Base-by-base conservation (phyloP, 1,140 invertebrate genomes). In the Plodia interpunctella region DNA sequence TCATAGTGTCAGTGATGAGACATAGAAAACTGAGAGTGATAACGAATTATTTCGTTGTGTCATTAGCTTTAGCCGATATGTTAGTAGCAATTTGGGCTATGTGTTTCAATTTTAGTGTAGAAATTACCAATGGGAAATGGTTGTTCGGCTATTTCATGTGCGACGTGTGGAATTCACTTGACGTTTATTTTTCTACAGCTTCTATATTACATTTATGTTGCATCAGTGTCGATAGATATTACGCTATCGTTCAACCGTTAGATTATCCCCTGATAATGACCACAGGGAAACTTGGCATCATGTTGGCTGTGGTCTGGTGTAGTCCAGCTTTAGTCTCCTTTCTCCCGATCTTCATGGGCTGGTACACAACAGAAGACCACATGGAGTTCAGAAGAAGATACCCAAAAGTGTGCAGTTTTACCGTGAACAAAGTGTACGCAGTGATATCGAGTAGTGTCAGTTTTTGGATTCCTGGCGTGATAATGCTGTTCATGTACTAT, bases 41-140 rank as follows among this genome's bases (percentile, higher is more conserved):
- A 59, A 98, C 97, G n/a, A 98, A 98, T 87, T 98, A 97, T 80
- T 98, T 98, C 87, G 96, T 98, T 25, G 97, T 98, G 5, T 98
- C 97, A 0, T 85, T 98, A 51, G 95, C 97, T 0, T 90, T 97
- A 30, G 97, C 97, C 0, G 97, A 98, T 77, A 95, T 97, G 93
- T 87, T 98, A n/a, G 97, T 98, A 0, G 97, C 96, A 0, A 93
- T 97, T 15, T 94, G 96, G 90, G 96, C 96, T 0, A 97, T 97
- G 97, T 97, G 96, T 52, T 98, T 98, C 87, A 98, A 98, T 91
- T 97, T 97, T 62, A 95, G 94, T 84, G 94, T 97, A 10, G 95
- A 96, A 75, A 90, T 96, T 18, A 95, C 93, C 30, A 94, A 93
- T n/a, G 94, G 95, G 15, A 90, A 91, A 60, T 99, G 97, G 97